Percentiles rank a stretch among this genome's conserved stretches.
Conservation (phyloP, 1,140 invertebrate species). For the Trichonephila clavipes region DNA sequence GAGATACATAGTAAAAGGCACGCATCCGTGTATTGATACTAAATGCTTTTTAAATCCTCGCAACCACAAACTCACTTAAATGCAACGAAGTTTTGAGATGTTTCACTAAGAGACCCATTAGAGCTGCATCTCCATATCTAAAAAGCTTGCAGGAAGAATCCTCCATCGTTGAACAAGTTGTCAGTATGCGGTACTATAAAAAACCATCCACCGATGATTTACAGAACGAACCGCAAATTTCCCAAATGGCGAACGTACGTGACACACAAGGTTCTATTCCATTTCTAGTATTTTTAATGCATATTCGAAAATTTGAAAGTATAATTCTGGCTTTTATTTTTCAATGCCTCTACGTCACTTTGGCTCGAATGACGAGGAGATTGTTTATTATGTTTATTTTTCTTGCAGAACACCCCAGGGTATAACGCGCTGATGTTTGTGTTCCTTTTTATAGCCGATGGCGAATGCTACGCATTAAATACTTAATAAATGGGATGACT, state of each 20-base stretch:
- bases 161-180: not conserved
- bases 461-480: constrained; percentile 38
- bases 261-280: not conserved
- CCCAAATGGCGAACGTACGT: constrained; percentile 20
- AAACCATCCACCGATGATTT: not conserved
- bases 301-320: constrained; percentile 27
- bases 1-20: not conserved
- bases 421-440: not conserved
- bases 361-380: not conserved
- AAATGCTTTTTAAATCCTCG: not conserved
- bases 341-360: not conserved
- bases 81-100: not conserved
- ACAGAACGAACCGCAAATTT: constrained; percentile 19
- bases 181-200: not conserved
- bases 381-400: constrained; percentile 43
- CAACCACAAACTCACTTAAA: not conserved
- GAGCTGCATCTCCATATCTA: not conserved
- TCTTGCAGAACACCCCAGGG: not conserved
- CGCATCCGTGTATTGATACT: not conserved
- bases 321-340: constrained; percentile 10
- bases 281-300: constrained; percentile 33
- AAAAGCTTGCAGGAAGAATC: not conserved
- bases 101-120: constrained; percentile 5
- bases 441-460: constrained; percentile 15
- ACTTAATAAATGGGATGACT: constrained; percentile 27